Evolutionary conservation across 2,113 vertebrate genomes (phyloP).

Genomic region (Notarius lentiginosus): DNA sequence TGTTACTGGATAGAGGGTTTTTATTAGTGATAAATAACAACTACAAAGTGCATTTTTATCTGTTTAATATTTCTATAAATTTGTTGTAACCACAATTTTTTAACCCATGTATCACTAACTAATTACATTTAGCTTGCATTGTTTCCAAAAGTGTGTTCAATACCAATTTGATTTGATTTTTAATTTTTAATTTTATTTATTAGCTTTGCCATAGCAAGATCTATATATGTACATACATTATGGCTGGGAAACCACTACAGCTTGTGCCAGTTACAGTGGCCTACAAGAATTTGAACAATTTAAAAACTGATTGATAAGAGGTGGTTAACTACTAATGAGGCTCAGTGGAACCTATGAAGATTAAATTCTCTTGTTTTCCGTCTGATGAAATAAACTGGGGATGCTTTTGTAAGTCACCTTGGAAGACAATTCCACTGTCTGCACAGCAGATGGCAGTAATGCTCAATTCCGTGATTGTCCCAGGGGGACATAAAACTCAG

Average conservation of each 20-base stretch:
- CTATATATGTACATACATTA: no score
- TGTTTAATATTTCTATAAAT: neutral
- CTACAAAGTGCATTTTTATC: neutral
- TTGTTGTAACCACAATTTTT: neutral
- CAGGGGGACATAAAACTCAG: neutral
- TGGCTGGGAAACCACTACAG: no score
- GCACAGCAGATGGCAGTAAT: slow-evolving; percentile 17
- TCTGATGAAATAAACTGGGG: neutral
- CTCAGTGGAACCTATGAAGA: neutral
- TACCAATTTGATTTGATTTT: neutral
- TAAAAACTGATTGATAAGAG: neutral
- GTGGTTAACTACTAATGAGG: no score
- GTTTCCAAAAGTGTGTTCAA: neutral
- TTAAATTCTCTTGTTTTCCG: neutral
- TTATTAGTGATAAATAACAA: neutral
- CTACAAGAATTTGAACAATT: neutral
- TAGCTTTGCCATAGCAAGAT: no score
- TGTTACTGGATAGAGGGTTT: neutral
- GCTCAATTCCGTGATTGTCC: neutral
- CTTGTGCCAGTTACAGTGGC: no score
- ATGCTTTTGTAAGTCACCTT: neutral
- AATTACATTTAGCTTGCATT: neutral
- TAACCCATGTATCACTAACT: neutral
- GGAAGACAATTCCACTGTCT: neutral
- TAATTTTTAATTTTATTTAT: no score